A percentile compares a stretch with the other conserved stretches of the same genome.
Conservation (phyloP, 1,140 invertebrate genomes). For the Aphelenchoides besseyi region DNA sequence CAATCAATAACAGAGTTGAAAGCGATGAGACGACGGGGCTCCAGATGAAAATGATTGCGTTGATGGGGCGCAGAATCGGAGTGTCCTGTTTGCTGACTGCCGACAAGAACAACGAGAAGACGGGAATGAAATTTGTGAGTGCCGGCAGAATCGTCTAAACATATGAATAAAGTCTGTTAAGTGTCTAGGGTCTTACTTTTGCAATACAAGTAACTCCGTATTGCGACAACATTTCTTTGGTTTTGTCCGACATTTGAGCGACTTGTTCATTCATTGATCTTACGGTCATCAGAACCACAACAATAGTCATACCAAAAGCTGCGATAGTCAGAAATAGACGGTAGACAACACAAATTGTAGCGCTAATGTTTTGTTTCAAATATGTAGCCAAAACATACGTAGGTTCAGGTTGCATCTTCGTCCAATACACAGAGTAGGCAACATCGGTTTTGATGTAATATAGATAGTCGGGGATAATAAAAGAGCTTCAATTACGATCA, state of each 20-base stretch:
- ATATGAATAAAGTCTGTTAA: neutral
- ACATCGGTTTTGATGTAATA: neutral
- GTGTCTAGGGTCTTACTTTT: neutral
- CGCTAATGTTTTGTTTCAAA: neutral
- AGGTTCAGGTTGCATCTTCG: neutral
- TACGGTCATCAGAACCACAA: neutral
- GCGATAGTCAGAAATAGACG: neutral
- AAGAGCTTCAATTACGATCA: neutral
- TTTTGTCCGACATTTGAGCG: neutral
- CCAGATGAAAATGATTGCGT: too few relatives aligned
- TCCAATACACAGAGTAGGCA: neutral
- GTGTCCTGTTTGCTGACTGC: too few relatives aligned
- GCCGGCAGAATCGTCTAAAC: slow-evolving; percentile 68
- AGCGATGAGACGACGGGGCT: too few relatives aligned
- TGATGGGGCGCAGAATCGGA: too few relatives aligned
- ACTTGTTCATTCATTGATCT: neutral
- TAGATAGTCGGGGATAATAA: neutral
- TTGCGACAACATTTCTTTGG: neutral
- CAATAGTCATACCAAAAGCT: neutral
- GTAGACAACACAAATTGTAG: neutral
- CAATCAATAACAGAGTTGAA: too few relatives aligned
- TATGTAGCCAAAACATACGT: neutral
- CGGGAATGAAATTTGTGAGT: slow-evolving; percentile 92
- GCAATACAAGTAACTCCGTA: neutral
- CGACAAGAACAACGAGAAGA: too few relatives aligned